phyloP scores from a whole-genome alignment of 2,797 vertebrate species.

The Streptopelia turtur region DNA sequence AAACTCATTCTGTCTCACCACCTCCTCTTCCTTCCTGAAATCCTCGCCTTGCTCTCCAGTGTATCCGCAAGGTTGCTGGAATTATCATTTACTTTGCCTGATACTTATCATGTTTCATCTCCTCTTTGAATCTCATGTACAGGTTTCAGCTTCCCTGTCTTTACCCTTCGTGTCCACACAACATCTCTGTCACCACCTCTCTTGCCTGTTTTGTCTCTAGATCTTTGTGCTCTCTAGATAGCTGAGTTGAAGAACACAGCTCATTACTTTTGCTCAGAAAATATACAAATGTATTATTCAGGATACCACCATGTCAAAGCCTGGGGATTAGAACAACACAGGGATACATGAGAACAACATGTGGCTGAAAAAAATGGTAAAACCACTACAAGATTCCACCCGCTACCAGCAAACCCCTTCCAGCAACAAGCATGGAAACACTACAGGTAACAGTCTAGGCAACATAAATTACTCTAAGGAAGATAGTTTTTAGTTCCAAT shows the following conservation, averaged over 20 bases:
- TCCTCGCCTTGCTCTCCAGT: not conserved
- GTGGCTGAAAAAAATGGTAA: not conserved
- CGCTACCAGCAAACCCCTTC: not conserved
- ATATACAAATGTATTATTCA: not conserved
- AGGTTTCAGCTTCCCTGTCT: not conserved
- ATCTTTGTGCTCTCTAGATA: not conserved
- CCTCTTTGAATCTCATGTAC: not conserved
- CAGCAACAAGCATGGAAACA: not conserved
- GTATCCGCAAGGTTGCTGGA: constrained; percentile 18
- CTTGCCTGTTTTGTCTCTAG: not conserved
- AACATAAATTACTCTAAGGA: not conserved
- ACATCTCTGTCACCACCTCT: not conserved
- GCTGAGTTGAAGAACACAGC: not conserved
- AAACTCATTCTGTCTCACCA: not conserved
- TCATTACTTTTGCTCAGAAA: not conserved
- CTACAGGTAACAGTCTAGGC: not conserved
- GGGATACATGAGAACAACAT: not conserved
- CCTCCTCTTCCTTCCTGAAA: constrained; percentile 60
- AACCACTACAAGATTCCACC: not conserved
- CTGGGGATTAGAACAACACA: not conserved
- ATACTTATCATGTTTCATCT: not conserved
- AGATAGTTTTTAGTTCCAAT: not conserved
- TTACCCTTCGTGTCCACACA: not conserved
- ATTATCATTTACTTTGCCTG: constrained; percentile 34
- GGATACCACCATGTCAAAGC: not conserved